These are phyloP conservation scores for Heliconius sara DNA, from an alignment of 2,888 invertebrate species.

Conservation along the genomic window DNA sequence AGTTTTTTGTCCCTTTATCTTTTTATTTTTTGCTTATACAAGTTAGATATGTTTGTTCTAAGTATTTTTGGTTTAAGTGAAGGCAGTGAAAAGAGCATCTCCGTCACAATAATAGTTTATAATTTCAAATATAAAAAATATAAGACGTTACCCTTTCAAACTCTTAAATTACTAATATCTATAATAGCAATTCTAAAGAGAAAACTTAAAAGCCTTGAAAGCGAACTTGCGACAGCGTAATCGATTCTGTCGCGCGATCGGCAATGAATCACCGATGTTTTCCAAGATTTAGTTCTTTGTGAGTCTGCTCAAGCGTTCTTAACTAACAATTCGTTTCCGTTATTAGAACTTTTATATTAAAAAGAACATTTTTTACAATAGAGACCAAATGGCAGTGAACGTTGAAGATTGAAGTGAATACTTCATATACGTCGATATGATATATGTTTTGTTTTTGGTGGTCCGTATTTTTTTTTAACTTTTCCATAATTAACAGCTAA, in stretches of 20 bases:
- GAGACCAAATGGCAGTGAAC: not conserved
- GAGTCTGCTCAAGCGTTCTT: conserved; percentile 29
- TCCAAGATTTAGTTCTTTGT: conserved; percentile 50
- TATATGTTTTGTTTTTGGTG: too few species aligned
- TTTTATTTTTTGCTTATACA: too few species aligned
- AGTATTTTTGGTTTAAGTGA: too few species aligned
- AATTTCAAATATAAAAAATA: not conserved
- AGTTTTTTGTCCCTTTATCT: too few species aligned
- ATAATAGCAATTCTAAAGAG: conserved; percentile 58
- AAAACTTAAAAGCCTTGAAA: conserved; percentile 58
- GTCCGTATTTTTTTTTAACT: too few species aligned
- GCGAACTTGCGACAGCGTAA: conserved; percentile 74
- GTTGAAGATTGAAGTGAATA: not conserved
- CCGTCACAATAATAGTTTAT: too few species aligned
- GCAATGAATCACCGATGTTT: conserved; percentile 85
- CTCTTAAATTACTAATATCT: not conserved
- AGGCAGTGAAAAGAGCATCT: too few species aligned
- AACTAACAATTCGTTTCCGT: conserved; percentile 24
- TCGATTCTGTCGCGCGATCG: conserved; percentile 85
- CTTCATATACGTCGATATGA: too few species aligned
- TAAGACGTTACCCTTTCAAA: not conserved
- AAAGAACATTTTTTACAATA: conserved; percentile 7
- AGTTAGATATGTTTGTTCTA: too few species aligned
- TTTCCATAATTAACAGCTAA: too few species aligned
- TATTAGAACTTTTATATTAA: conserved; percentile 27